phyloP scores from a whole-genome alignment of 2,113 vertebrate species.

The Anhinga rufa region DNA sequence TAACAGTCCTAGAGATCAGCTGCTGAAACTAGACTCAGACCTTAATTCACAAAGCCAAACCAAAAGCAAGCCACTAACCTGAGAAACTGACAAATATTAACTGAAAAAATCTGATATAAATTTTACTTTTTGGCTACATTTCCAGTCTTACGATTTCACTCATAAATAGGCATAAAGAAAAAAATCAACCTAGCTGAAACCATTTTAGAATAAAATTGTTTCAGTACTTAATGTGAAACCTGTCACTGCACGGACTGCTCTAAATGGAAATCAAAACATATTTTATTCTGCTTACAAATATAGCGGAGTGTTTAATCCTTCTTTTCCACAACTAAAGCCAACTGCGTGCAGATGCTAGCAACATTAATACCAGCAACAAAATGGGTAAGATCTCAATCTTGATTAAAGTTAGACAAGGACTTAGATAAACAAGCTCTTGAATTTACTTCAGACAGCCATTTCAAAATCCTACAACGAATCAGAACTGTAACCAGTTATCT shows the following conservation, averaged over 20 bases:
- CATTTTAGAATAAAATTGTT: not conserved
- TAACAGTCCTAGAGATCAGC: not conserved
- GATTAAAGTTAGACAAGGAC: not conserved
- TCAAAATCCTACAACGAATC: not conserved
- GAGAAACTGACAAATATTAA: not conserved
- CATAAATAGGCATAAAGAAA: not conserved
- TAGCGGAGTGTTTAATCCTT: conserved; percentile 44
- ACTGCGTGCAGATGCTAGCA: not conserved
- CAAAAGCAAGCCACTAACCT: not conserved
- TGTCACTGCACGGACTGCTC: not conserved
- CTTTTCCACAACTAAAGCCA: conserved; percentile 49
- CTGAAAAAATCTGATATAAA: not conserved
- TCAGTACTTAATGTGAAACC: not conserved
- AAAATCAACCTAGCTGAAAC: not conserved
- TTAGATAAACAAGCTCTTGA: not conserved
- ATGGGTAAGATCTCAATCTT: not conserved
- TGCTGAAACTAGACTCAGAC: not conserved
- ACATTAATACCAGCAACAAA: not conserved
- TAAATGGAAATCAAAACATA: conserved; percentile 21
- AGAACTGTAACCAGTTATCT: not conserved
- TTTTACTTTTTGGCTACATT: not conserved
- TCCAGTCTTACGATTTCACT: not conserved
- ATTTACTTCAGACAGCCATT: not conserved
- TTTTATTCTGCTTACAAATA: conserved; percentile 52
- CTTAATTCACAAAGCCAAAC: not conserved